A percentile compares a stretch with the other conserved stretches of the same genome.
phyloP scores from a whole-genome alignment of 2,888 invertebrate genomes.

The Acheta domesticus region DNA sequence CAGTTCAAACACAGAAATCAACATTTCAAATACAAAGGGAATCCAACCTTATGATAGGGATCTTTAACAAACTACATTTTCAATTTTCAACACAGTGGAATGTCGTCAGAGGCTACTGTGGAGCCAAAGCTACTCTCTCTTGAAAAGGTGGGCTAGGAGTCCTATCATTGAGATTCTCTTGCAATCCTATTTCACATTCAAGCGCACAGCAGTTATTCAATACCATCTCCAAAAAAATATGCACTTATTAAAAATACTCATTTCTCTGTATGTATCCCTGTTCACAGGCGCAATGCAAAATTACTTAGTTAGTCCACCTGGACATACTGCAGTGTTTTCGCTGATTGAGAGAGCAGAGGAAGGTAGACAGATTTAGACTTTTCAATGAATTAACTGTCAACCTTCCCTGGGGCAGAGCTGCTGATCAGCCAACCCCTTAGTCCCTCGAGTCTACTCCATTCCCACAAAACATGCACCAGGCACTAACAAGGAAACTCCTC shows the following conservation, averaged over 20 bases:
- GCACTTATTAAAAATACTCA: conserved; percentile 18
- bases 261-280: background rate
- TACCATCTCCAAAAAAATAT: conserved; percentile 18
- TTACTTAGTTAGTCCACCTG: no score
- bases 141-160: background rate
- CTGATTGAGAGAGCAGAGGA: background rate
- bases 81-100: background rate
- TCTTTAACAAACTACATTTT: background rate
- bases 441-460: background rate
- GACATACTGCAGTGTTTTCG: background rate
- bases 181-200: background rate
- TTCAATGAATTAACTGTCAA: background rate
- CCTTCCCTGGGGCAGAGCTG: conserved; percentile 4
- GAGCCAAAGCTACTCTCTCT: background rate
- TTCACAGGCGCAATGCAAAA: no score
- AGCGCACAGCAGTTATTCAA: conserved; percentile 4
- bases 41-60: background rate
- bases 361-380: background rate
- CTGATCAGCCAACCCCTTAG: background rate
- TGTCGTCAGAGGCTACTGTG: background rate
- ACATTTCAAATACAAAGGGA: background rate
- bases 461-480: background rate
- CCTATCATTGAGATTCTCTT: background rate
- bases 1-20: background rate
- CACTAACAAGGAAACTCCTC: conserved; percentile 4